Conservation (phyloP, 2,888 invertebrate genomes). For the Galerucella pusilla region DNA sequence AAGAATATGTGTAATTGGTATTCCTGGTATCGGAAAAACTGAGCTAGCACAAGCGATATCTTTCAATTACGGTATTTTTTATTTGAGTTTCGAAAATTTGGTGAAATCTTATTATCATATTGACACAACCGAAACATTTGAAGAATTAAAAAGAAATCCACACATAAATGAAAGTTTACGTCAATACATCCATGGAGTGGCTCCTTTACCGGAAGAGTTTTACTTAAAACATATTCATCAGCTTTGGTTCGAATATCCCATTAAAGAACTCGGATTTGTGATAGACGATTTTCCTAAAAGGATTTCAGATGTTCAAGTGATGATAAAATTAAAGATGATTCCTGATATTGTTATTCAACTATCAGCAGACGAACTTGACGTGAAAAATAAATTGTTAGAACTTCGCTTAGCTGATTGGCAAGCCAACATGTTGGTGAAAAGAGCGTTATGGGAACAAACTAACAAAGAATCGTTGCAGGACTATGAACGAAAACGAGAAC, state of each 20-base stretch:
- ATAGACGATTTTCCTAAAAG: constrained; percentile 73
- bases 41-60: constrained; percentile 67
- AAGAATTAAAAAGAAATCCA: constrained; percentile 36
- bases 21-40: constrained; percentile 69
- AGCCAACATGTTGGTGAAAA: constrained; percentile 59
- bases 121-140: constrained; percentile 36
- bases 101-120: constrained; percentile 49
- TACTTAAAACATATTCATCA: constrained; percentile 64
- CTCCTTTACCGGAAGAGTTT: constrained; percentile 65
- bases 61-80: constrained; percentile 68
- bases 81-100: constrained; percentile 65
- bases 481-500: constrained; percentile 54
- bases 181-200: constrained; percentile 68
- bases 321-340: constrained; percentile 65
- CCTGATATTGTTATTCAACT: constrained; percentile 72
- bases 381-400: constrained; percentile 52
- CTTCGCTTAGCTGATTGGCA: constrained; percentile 57
- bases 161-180: constrained; percentile 42
- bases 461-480: constrained; percentile 45
- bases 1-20: constrained; percentile 71
- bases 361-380: constrained; percentile 56
- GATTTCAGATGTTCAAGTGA: constrained; percentile 68
- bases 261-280: constrained; percentile 67
- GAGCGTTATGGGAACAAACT: constrained; percentile 51
- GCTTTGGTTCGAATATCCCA: constrained; percentile 70